Evolutionary conservation across 2,797 vertebrate genomes (phyloP), one percentile per base, ranked within the genome.

Genomic region (Sebastes vulpes): DNA sequence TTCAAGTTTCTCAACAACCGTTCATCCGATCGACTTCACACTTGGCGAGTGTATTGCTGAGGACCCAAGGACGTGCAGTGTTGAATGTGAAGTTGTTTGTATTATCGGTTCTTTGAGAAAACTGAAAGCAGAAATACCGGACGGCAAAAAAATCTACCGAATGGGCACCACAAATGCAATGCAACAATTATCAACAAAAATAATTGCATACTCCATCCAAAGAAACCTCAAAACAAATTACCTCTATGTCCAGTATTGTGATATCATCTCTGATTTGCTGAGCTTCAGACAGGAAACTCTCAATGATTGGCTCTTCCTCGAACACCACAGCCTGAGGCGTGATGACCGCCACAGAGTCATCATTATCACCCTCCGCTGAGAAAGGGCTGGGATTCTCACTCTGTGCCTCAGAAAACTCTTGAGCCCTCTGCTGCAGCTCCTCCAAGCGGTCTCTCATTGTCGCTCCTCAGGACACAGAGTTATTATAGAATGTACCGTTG

Each of bases 401-500:
- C 1, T 52, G 32, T 52, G 74, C 32, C 60, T 74, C 78, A 12
- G 88, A 79, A 89, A 80, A 85, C 84, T 98, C 96, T 57, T 95
- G 97, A 75, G 96, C 96, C 81, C 79, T 94, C 81, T 96, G 92
- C 86, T 91, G 97, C 72, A 99, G 81, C 88, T 99, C 98, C 73
- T 97, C 96, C 85, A 99, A 94, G 16, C 98, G 96, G 78, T 99
- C 98, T 94, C 79, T 98, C 98, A 99, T 97, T 25, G 54, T 88
- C 16, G 2, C 18, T 48, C 77, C 38, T 63, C 72, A n/a, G 60
- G 32, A 66, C 23, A 53, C 59, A 57, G 35, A 59, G 6, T 56
- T 81, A 63, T 69, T 69, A 4, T 50, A 2, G 35, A 29, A 18
- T 9, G 26, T 14, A 9, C 31, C 4, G 28, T 9, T 67, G 26